These are phyloP conservation scores for Lacerta agilis DNA, from an alignment of 2,797 vertebrate species.

Conservation along the genomic window DNA sequence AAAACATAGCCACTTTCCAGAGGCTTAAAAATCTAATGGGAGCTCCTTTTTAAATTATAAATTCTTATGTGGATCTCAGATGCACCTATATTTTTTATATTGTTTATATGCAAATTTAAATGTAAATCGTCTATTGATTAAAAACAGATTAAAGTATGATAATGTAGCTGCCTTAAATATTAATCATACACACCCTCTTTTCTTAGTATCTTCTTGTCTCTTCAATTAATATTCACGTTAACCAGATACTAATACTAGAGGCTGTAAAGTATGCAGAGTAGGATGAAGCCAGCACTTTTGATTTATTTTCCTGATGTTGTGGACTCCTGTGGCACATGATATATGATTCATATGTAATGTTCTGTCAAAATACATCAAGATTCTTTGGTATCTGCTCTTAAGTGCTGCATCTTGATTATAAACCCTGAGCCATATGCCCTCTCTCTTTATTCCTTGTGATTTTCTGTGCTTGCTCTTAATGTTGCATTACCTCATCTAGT, in stretches of 20 bases:
- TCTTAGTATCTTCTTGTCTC: not conserved
- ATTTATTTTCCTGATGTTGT: not conserved
- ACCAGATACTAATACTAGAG: not conserved
- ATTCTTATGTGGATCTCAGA: not conserved
- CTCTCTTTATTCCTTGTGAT: slow-evolving; percentile 18
- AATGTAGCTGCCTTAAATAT: not conserved
- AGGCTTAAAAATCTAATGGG: not conserved
- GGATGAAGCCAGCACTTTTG: not conserved
- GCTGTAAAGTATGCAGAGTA: not conserved
- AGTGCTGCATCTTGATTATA: slow-evolving; percentile 3
- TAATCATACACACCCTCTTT: not conserved
- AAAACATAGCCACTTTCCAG: not conserved
- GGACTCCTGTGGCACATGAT: not conserved
- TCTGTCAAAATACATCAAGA: rapidly evolving
- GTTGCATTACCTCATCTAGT: slow-evolving; percentile 53
- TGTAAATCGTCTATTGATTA: not conserved
- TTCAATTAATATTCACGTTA: not conserved
- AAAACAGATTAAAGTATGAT: not conserved
- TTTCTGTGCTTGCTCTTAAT: slow-evolving; percentile 57
- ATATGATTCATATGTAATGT: not conserved
- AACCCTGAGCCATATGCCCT: slow-evolving; percentile 40
- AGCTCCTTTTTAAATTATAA: not conserved
- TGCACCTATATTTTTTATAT: not conserved
- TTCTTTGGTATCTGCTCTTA: slow-evolving; percentile 4
- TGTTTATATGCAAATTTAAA: not conserved